phyloP scores from a whole-genome alignment of 2,888 invertebrate genomes.

The Cheilosia grossa region DNA sequence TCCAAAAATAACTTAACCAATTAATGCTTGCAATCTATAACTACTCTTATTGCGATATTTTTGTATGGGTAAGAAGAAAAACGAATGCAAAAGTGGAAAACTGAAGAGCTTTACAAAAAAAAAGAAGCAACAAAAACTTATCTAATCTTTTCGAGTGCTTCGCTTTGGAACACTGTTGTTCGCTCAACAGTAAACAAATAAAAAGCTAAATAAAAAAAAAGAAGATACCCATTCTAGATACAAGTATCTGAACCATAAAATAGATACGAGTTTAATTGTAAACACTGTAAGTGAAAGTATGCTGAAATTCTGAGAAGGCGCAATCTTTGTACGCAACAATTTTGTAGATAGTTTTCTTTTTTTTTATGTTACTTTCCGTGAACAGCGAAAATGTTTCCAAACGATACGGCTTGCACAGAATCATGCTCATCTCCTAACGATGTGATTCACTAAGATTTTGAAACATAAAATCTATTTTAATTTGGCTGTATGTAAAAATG shows the following conservation, averaged over 20 bases:
- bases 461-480: constrained; percentile 16
- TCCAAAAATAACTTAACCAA: no score
- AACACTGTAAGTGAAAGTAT: constrained; percentile 28
- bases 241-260: constrained; percentile 25
- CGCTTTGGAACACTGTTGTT: constrained; percentile 9
- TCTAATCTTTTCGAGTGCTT: constrained; percentile 38
- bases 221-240: constrained; percentile 29
- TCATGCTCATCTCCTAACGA: neutral
- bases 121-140: constrained; percentile 4
- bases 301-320: constrained; percentile 19
- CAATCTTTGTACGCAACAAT: neutral
- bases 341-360: neutral
- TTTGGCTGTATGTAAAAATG: neutral
- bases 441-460: constrained; percentile 7
- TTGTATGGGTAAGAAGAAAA: neutral
- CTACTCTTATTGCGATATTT: no score
- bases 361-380: neutral
- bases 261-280: constrained; percentile 17
- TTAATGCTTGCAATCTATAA: no score
- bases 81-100: neutral
- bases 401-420: no score
- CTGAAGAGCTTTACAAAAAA: constrained; percentile 12
- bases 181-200: constrained; percentile 27
- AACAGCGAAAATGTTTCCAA: no score
- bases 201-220: constrained; percentile 18